These are phyloP conservation scores for Mesoligia furuncula DNA, from an alignment of 2,888 invertebrate genomes.

Conservation along the genomic window DNA sequence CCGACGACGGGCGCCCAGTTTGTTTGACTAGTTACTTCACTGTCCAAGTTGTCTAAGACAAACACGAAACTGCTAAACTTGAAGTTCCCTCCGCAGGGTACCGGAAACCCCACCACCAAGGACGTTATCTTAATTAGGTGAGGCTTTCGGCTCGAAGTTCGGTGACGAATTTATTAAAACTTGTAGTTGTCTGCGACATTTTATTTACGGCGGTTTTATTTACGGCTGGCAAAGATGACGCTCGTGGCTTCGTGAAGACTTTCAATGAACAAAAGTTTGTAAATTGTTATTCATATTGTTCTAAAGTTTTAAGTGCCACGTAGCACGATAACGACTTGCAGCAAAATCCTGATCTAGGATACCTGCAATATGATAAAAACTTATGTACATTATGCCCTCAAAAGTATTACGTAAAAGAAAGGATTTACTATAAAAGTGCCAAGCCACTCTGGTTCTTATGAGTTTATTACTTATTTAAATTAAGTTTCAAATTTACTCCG, in stretches of 20 bases:
- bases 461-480: constrained; percentile 42
- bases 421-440: constrained; percentile 3
- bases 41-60: constrained; percentile 86
- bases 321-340: constrained; percentile 31
- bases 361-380: constrained; percentile 40
- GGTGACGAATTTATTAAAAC: constrained; percentile 81
- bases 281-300: constrained; percentile 51
- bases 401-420: constrained; percentile 31
- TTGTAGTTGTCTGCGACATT: constrained; percentile 70
- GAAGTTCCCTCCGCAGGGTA: constrained; percentile 70
- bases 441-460: not conserved
- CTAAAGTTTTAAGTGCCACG: constrained; percentile 42
- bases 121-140: constrained; percentile 83
- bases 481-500: constrained; percentile 27
- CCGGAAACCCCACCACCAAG: constrained; percentile 74
- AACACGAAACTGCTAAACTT: constrained; percentile 86
- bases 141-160: constrained; percentile 77
- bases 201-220: constrained; percentile 67
- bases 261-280: constrained; percentile 46
- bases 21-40: constrained; percentile 86
- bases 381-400: constrained; percentile 20
- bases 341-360: constrained; percentile 28
- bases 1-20: constrained; percentile 69
- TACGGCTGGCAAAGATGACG: constrained; percentile 48
- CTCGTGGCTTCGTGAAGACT: constrained; percentile 46